Percentiles rank a stretch among this genome's conserved stretches.
phyloP scores from a whole-genome alignment of 2,113 vertebrate species.

The Myxocyprinus asiaticus region DNA sequence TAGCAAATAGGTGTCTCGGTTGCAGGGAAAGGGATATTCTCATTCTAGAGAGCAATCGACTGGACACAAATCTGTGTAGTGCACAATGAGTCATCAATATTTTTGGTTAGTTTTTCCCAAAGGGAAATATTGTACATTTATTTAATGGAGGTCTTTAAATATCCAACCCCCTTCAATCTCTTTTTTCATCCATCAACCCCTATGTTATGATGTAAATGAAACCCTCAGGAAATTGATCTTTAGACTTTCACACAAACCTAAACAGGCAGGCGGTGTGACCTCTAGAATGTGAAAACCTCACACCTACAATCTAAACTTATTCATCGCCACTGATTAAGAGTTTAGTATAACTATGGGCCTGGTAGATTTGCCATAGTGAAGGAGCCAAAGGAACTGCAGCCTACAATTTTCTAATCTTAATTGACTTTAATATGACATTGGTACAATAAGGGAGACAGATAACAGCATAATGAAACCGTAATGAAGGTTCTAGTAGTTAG shows the following conservation, averaged over 20 bases:
- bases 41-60: too few relatives aligned
- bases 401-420: conserved; percentile 47
- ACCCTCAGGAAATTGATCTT: neutral
- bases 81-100: too few relatives aligned
- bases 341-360: conserved; percentile 4
- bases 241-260: neutral
- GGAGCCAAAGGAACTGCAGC: conserved; percentile 25
- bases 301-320: neutral
- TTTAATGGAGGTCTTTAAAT: too few relatives aligned
- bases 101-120: too few relatives aligned
- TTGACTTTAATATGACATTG: conserved; percentile 51
- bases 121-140: too few relatives aligned
- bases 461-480: conserved; percentile 43
- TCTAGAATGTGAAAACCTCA: conserved; percentile 10
- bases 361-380: conserved; percentile 29
- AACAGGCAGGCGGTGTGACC: neutral
- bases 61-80: too few relatives aligned
- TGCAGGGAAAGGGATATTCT: too few relatives aligned
- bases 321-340: conserved; percentile 7
- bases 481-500: conserved; percentile 29
- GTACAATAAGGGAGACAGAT: conserved; percentile 37
- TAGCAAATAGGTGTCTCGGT: too few relatives aligned
- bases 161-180: too few relatives aligned
- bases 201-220: neutral
- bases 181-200: too few relatives aligned